Percentiles rank a stretch among this genome's conserved stretches.
Conservation (phyloP, 2,797 vertebrate species). For the Rhabdomys pumilio region DNA sequence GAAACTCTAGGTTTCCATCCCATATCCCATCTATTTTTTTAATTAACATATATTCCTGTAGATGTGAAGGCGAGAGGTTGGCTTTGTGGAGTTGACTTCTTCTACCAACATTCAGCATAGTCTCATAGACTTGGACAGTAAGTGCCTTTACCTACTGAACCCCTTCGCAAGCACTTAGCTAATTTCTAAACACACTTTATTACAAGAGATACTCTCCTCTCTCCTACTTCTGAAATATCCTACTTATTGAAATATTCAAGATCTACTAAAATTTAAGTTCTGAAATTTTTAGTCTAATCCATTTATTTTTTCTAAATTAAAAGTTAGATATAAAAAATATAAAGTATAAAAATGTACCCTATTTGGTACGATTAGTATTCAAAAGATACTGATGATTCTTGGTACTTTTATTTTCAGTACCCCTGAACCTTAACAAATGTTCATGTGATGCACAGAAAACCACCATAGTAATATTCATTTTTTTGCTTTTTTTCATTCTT, state of each 20-base stretch:
- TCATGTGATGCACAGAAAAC: background rate
- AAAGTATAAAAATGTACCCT: background rate
- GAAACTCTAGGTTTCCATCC: background rate
- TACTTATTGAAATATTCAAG: too few relatives aligned
- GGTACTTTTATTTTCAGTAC: background rate
- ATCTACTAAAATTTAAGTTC: background rate
- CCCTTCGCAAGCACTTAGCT: background rate
- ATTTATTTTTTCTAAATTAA: background rate
- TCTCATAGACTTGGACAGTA: background rate
- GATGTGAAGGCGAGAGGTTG: background rate
- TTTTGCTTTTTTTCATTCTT: background rate
- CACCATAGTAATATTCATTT: background rate
- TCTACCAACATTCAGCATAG: background rate
- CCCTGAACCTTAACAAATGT: background rate
- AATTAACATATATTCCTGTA: background rate
- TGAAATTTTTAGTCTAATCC: background rate
- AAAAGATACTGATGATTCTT: background rate
- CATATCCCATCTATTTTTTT: background rate
- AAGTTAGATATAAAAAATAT: background rate
- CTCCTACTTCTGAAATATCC: constrained; percentile 16
- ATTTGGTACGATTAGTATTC: background rate
- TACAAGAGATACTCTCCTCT: background rate
- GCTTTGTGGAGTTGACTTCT: background rate
- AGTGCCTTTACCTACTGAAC: background rate
- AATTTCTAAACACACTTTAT: background rate